Base-by-base conservation (phyloP, 2,113 vertebrate genomes). In the Shinisaurus crocodilurus region DNA sequence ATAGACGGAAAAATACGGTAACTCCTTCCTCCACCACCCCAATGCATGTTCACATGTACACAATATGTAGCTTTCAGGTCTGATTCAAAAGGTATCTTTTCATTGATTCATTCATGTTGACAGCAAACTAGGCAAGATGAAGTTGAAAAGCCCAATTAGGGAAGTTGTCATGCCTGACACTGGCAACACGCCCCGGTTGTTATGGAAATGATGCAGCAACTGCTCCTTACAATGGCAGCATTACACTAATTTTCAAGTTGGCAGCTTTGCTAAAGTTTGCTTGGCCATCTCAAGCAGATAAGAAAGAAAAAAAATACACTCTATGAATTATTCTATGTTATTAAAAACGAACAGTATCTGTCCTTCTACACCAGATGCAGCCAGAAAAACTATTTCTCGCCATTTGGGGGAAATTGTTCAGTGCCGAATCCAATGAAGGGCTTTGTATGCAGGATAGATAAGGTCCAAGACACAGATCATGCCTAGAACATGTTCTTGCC, bases 201-300 rank as follows among this genome's bases (percentile, higher is more conserved):
- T 85, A 88, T 43, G 40, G 89, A 94, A 80, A 92, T 77, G 88
- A 87, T 0, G 0, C 45, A 92, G 81, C 92, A 90, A 40, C 82
- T 94, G 87, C 29, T 65, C 75, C 79, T 86, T 50, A 88, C 86
- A 84, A 45, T 34, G 57, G 85, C 25, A 83, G 88, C 70, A 90
- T 90, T 79, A 87, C 75, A 82, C 7, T 88, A 87, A 85, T 90
- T 94, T 91, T 43, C 87, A 92, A 90, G 80, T 81, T 32, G 94
- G 85, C 75, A 85, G 89, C 82, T 93, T 93, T 87, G 9, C 89
- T 90, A 8, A 48, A 63, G 86, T 94, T 86, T 92, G 82, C 50
- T 86, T 63, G 86, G 90, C 83, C 23, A 45, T 48, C 50, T 57
- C 54, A 20, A 82, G 10, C 34, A 57, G 80, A 20, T 82, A 23